These are phyloP conservation scores for Allenopithecus nigroviridis DNA, from an alignment of 2,797 vertebrate species.

Conservation along the genomic window DNA sequence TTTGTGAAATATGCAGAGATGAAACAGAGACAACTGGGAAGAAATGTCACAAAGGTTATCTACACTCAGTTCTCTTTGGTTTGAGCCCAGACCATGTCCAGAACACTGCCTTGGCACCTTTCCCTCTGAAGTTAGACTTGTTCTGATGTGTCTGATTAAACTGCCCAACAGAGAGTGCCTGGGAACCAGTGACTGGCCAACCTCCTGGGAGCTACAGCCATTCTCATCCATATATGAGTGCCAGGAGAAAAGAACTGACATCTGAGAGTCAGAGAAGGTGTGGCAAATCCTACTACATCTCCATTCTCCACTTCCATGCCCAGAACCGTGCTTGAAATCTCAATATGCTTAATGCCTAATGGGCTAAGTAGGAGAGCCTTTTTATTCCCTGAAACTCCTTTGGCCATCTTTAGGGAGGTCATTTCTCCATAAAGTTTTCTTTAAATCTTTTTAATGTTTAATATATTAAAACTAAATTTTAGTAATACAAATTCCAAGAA, in stretches of 20 bases:
- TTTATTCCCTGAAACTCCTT: neutral
- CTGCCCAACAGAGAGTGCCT: neutral
- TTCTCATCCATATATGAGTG: neutral
- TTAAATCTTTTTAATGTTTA: neutral
- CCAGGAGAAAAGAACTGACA: neutral
- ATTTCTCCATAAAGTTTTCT: neutral
- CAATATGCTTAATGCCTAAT: neutral
- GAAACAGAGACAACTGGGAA: neutral
- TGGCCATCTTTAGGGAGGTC: neutral
- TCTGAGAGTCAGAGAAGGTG: neutral
- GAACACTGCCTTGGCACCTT: neutral
- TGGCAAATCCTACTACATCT: neutral
- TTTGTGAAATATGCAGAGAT: neutral
- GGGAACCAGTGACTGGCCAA: neutral
- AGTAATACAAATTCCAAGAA: neutral
- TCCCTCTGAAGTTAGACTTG: neutral
- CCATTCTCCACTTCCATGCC: neutral
- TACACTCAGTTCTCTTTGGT: neutral
- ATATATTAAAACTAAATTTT: constrained; percentile 37
- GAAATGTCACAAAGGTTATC: neutral
- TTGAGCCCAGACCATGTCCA: neutral
- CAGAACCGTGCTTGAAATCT: neutral
- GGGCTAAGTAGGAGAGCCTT: neutral
- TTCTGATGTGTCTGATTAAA: neutral
- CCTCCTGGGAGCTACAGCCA: neutral